These are phyloP conservation scores for Thereva unica DNA, from an alignment of 2,888 invertebrate genomes.

Conservation along the genomic window DNA sequence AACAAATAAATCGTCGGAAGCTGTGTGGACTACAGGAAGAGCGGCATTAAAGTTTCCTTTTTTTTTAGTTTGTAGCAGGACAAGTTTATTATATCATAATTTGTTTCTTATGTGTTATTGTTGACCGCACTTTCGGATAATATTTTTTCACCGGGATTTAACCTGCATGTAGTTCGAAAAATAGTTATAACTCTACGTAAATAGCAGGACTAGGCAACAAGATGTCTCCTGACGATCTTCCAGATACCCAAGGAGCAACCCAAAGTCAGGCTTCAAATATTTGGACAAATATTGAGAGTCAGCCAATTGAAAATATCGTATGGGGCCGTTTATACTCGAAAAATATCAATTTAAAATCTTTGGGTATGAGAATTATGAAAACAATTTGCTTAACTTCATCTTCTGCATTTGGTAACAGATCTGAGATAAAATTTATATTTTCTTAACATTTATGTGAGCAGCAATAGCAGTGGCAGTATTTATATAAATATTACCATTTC, in stretches of 20 bases:
- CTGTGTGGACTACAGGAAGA: no score
- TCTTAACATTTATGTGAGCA: constrained; percentile 9
- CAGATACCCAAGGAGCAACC: constrained; percentile 45
- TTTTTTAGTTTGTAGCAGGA: no score
- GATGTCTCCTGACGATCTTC: constrained; percentile 15
- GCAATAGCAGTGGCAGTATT: not conserved
- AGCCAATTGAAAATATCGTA: constrained; percentile 54
- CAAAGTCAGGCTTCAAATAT: constrained; percentile 53
- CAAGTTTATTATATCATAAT: no score
- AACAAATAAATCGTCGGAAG: no score
- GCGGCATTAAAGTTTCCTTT: no score
- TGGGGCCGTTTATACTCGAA: constrained; percentile 57
- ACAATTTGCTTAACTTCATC: constrained; percentile 50
- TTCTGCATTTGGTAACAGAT: constrained; percentile 51
- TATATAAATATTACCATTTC: constrained; percentile 1
- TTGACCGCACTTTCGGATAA: no score
- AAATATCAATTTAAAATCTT: constrained; percentile 54
- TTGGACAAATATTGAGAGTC: constrained; percentile 56
- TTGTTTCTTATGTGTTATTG: no score
- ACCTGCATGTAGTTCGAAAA: no score
- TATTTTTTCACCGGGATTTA: no score
- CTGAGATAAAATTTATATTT: constrained; percentile 29
- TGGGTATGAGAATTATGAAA: constrained; percentile 54
- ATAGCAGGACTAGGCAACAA: constrained; percentile 1
- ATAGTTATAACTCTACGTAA: not conserved